phyloP scores from a whole-genome alignment of 2,888 invertebrate species.

The Dyspetes luteomarginatus region DNA sequence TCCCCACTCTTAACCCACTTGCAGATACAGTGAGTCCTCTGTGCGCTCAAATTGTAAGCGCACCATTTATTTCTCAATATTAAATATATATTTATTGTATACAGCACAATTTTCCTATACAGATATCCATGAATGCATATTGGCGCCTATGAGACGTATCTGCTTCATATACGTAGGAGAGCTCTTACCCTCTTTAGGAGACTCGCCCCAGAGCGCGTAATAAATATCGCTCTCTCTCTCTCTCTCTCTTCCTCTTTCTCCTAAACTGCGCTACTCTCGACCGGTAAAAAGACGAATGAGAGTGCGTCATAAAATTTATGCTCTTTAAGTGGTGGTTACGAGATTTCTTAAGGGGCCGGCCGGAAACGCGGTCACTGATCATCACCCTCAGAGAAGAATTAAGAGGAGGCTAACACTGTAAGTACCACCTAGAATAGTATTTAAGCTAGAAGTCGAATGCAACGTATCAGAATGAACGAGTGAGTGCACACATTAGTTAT shows the following conservation, averaged over 20 bases:
- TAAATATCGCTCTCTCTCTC: not conserved
- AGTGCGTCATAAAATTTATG: slow-evolving; percentile 66
- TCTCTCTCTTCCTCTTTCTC: no score
- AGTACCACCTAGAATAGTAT: not conserved
- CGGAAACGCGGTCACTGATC: slow-evolving; percentile 21
- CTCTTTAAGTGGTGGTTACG: slow-evolving; percentile 69
- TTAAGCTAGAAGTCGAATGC: not conserved
- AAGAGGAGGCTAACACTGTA: slow-evolving; percentile 11
- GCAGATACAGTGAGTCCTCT: not conserved
- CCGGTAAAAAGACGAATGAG: slow-evolving; percentile 40
- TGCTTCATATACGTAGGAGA: not conserved
- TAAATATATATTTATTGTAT: slow-evolving; percentile 47
- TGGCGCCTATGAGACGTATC: slow-evolving; percentile 49
- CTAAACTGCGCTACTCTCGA: no score
- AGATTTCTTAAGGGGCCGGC: slow-evolving; percentile 54
- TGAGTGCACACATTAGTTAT: not conserved
- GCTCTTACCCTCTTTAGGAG: not conserved
- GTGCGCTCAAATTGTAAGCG: not conserved
- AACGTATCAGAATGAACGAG: no score
- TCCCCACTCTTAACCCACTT: not conserved
- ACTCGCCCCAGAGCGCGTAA: not conserved
- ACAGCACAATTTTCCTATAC: not conserved
- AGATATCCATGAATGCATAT: slow-evolving; percentile 36
- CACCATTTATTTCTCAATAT: slow-evolving; percentile 1
- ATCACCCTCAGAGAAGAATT: not conserved